Percentiles rank a stretch among this genome's conserved stretches.
phyloP scores from a whole-genome alignment of 1,140 invertebrate species.

The Vollenhovia emeryi region DNA sequence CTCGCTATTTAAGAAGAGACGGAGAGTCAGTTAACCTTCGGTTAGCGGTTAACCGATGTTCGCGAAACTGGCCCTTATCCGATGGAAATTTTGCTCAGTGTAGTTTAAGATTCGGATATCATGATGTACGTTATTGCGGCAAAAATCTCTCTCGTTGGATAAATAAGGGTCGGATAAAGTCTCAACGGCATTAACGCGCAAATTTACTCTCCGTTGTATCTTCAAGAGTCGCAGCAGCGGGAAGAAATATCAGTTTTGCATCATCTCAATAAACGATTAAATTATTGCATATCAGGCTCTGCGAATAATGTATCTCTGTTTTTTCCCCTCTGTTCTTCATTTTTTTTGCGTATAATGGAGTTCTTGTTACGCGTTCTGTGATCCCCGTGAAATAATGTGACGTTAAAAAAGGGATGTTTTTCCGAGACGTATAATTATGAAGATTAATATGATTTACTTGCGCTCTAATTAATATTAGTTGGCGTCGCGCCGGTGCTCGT shows the following conservation, averaged over 20 bases:
- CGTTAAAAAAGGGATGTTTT: background rate
- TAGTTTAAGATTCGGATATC: background rate
- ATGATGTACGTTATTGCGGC: background rate
- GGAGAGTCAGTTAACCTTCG: too few relatives aligned
- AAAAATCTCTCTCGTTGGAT: background rate
- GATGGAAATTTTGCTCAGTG: too few relatives aligned
- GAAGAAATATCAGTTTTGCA: background rate
- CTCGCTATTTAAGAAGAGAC: too few relatives aligned
- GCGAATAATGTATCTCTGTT: background rate
- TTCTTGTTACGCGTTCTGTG: background rate
- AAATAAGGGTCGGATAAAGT: background rate
- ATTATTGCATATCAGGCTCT: background rate
- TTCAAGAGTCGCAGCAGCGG: background rate
- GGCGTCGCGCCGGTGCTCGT: background rate
- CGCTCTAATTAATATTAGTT: slow-evolving; percentile 47
- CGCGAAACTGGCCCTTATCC: too few relatives aligned
- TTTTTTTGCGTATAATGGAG: background rate
- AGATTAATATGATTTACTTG: slow-evolving; percentile 24
- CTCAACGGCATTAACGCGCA: background rate
- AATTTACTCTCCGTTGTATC: background rate
- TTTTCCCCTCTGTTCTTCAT: too few relatives aligned
- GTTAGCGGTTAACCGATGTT: too few relatives aligned
- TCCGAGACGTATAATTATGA: background rate
- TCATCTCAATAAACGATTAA: background rate
- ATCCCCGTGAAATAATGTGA: slow-evolving; percentile 24